phyloP scores from a whole-genome alignment of 2,113 vertebrate species.

The Pithys albifrons region DNA sequence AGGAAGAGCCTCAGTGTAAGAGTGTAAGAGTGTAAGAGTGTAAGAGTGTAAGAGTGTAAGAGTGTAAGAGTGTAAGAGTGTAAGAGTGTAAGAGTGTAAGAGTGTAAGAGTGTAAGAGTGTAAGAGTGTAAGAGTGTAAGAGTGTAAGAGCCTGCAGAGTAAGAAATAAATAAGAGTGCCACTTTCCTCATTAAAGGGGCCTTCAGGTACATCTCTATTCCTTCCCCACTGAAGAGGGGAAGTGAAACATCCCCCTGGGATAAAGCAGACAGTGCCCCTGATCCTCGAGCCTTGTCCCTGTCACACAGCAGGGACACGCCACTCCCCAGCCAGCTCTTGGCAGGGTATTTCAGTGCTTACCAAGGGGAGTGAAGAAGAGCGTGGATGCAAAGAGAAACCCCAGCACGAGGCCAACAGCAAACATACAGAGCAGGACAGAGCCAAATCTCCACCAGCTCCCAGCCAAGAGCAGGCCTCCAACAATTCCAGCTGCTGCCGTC shows the following conservation, averaged over 20 bases:
- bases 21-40: no score
- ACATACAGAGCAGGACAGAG: conserved; percentile 78
- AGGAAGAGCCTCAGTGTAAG: background rate
- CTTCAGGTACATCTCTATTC: background rate
- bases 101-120: no score
- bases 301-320: background rate
- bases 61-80: no score
- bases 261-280: background rate
- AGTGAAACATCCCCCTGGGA: background rate
- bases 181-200: background rate
- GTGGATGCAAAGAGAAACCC: conserved; percentile 83
- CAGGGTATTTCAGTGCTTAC: conserved; percentile 67
- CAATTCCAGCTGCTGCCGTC: conserved; percentile 78
- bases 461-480: conserved; percentile 83
- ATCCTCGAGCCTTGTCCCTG: background rate
- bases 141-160: no score
- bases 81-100: no score
- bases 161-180: background rate
- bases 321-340: background rate
- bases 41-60: no score
- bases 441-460: conserved; percentile 93
- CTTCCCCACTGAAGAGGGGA: background rate
- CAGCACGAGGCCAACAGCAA: conserved; percentile 84
- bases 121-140: no score
- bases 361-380: conserved; percentile 88